Base-by-base conservation (phyloP, 2,797 vertebrate species). In the Fratercula arctica region DNA sequence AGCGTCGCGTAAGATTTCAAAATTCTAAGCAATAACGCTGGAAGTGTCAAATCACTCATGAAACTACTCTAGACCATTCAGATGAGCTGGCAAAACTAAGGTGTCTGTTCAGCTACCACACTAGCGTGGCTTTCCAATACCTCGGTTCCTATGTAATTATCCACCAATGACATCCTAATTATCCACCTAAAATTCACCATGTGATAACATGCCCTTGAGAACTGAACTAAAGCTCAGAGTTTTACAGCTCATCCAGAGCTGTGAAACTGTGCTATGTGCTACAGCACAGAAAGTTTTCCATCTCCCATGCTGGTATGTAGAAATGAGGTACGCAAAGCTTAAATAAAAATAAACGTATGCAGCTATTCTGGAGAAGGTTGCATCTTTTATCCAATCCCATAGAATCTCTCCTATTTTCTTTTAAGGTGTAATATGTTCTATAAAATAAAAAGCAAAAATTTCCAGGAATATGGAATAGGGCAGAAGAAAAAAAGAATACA, bases 1-100 rank as follows among this genome's bases (percentile, higher is more conserved):
- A 67, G 51, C 9, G 13, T 6, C 1, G 0, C 2, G 0, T 11
- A 66, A 59, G 35, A 69, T 16, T 46, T 48, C 41, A 86, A 60
- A 82, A 79, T 9, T 63, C 74, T 75, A 29, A 68, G 37, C 29
- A 60, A 46, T 31, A 46, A 6, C 73, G 12, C 74, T 73, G 51
- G 12, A 90, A 75, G 56, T 3, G 0, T 56, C 19, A 67, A 50
- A 16, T 66, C 50, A n/a, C 67, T 54, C 33, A 23, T 9, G 48
- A 63, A 79, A 16, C 14, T 53, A 33, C 5, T 28, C 20, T 6
- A 69, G 18, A 66, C 11, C 16, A 13, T 24, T 41, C 25, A 48
- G 19, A 33, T 28, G 14, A 68, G 43, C 61, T 45, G 43, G 16
- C 13, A 75, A 57, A 87, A 77, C 43, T 25, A 1, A 67, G 53